Evolutionary conservation across 23 tunicate genomes (phyloP), one percentile per base, ranked within the genome.

Genomic region (Halocynthia aurantium): DNA sequence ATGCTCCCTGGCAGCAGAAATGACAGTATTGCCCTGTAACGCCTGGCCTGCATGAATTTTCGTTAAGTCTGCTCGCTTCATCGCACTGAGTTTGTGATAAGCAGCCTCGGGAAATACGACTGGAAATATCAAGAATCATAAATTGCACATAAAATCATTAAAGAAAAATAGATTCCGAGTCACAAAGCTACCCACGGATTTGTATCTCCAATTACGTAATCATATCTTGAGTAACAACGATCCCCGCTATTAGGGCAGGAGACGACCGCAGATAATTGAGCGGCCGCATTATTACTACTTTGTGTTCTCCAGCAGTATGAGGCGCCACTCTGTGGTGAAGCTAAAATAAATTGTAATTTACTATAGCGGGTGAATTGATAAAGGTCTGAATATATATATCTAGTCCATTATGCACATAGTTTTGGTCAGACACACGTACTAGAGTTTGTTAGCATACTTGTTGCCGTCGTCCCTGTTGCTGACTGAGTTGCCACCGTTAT

Each of bases 51-150:
- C 75, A 70, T 0, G 54, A 44, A 44, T 22, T 10, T 51, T 50
- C n/a, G 53, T 70, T 70, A n/a, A 19, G 51, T 70, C 51, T 15
- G 1, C n/a, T 50, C 12, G n/a, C 55, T 10, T 70, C 55, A n/a
- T 19, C 12, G 75, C 75, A 70, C n/a, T 50, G 17, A 9, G 54
- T 15, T 19, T 70, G 55, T 10, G 55, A 44, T 55, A 70, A 44
- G 55, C 75, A 70, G 0, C 75, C 75, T 70, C 75, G 49, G n/a
- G 75, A 70, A n/a, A 55, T 31, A 9, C 49, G 75, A 44, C 75
- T 70, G 51, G 4, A 67, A 18, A 13, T 58, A 58, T 15, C 63
- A 15, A 13, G 15, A n/a, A 58, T 58, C 17, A 13, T 2, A n/a
- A 13, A n/a, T 5, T 58, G 44, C 44, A 31, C 2, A 31, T 31